phyloP scores from a whole-genome alignment of 1,140 invertebrate species.

The Tenebrio molitor region DNA sequence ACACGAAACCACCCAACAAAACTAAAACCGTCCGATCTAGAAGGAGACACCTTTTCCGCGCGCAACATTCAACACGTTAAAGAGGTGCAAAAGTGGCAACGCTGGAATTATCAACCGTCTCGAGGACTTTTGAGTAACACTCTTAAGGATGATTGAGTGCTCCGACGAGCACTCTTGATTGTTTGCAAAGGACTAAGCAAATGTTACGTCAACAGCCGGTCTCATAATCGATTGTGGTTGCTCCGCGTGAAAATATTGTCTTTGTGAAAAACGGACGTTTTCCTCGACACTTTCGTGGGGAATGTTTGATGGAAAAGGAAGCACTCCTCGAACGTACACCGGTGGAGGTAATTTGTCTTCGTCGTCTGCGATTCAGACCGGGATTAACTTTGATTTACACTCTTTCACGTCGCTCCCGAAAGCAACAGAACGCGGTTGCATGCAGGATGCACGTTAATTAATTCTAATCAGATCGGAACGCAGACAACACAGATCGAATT shows the following conservation, averaged over 20 bases:
- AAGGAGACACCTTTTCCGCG: not conserved
- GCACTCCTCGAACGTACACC: slow-evolving; percentile 42
- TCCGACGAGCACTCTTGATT: slow-evolving; percentile 32
- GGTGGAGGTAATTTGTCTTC: slow-evolving; percentile 51
- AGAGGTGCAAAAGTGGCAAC: slow-evolving; percentile 11
- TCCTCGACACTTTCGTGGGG: not conserved
- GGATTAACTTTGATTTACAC: slow-evolving; percentile 54
- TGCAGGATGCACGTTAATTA: slow-evolving; percentile 9
- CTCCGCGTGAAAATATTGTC: slow-evolving; percentile 16
- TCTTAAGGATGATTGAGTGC: slow-evolving; percentile 32
- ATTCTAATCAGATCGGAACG: slow-evolving; percentile 14
- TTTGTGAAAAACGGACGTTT: slow-evolving; percentile 26
- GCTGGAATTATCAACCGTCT: slow-evolving; percentile 28
- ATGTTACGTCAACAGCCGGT: slow-evolving; percentile 28
- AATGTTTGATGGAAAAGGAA: slow-evolving; percentile 26
- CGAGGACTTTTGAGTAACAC: slow-evolving; percentile 38
- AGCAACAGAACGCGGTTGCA: slow-evolving; percentile 5
- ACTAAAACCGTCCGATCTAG: not conserved
- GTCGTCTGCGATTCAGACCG: slow-evolving; percentile 50
- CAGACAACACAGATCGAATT: slow-evolving; percentile 20
- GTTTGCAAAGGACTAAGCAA: slow-evolving; percentile 37
- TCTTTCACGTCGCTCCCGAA: slow-evolving; percentile 4
- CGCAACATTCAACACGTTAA: slow-evolving; percentile 8
- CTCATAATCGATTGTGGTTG: slow-evolving; percentile 14
- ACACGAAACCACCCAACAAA: not conserved